A percentile compares a stretch with the other conserved stretches of the same genome.
Conservation (phyloP, 2,113 vertebrate genomes). For the Saccopteryx leptura region DNA sequence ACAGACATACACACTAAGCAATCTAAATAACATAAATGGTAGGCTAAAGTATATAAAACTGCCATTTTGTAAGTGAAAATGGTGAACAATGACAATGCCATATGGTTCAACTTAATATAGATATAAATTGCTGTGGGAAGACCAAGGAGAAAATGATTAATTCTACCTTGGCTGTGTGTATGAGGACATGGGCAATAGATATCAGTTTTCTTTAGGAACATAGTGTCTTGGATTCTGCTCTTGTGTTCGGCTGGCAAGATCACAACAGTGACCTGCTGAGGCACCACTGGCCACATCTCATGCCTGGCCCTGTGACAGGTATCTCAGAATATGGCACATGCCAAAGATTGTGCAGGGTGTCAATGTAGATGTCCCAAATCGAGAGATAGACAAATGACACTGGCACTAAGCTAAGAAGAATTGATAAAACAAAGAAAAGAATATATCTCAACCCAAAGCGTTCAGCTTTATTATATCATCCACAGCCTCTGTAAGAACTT, state of each 20-base stretch:
- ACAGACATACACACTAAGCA: background rate
- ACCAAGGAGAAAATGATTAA: background rate
- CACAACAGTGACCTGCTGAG: background rate
- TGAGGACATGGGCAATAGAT: background rate
- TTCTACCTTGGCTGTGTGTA: background rate
- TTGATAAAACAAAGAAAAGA: background rate
- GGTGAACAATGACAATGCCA: background rate
- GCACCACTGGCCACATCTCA: accelerated
- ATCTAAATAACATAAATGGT: background rate
- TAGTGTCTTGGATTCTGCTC: background rate
- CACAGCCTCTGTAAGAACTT: background rate
- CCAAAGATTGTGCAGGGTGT: background rate
- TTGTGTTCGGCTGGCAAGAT: background rate
- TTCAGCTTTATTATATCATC: background rate
- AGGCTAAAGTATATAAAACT: background rate
- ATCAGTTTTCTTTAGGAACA: background rate
- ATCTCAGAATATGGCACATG: accelerated
- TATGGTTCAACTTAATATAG: background rate
- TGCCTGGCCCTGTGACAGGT: background rate
- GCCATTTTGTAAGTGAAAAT: background rate
- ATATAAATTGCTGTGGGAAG: background rate
- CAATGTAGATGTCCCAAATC: background rate
- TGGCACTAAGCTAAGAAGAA: background rate
- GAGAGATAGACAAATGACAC: background rate
- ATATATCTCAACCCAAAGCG: background rate